phyloP scores from a whole-genome alignment of 92 coral and sea anemone species.

The Actinostola sp. region DNA sequence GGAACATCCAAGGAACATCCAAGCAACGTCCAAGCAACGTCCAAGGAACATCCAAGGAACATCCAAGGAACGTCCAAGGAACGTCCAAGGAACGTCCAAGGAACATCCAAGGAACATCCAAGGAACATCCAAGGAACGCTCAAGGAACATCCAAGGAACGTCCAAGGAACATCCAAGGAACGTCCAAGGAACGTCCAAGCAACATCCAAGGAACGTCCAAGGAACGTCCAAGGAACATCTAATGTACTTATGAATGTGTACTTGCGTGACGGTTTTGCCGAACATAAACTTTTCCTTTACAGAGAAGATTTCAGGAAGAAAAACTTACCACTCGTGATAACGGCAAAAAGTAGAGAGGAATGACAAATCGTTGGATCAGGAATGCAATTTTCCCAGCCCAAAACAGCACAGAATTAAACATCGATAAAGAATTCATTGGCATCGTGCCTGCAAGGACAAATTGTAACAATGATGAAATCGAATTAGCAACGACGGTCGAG shows the following conservation, averaged over 20 bases:
- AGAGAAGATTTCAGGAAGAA: neutral
- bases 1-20: no score
- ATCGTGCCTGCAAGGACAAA: constrained; percentile 12
- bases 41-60: no score
- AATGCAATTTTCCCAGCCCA: constrained; percentile 12
- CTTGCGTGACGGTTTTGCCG: neutral
- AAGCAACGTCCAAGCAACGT: no score
- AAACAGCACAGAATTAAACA: neutral
- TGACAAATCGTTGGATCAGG: constrained; percentile 13
- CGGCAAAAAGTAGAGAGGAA: constrained; percentile 17
- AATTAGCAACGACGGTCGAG: neutral
- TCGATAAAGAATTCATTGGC: constrained; percentile 5
- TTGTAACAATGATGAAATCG: neutral
- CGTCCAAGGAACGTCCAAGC: no score
- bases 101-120: no score
- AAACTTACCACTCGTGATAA: constrained; percentile 19
- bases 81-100: no score
- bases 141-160: no score
- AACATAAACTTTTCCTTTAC: neutral
- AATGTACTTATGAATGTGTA: neutral
- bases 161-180: no score
- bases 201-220: no score
- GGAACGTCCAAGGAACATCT: no score
- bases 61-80: no score
- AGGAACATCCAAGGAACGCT: no score